Percentiles rank a stretch among this genome's conserved stretches.
Evolutionary conservation across 2,888 invertebrate species (phyloP).

Genomic region (Mayetiola destructor): DNA sequence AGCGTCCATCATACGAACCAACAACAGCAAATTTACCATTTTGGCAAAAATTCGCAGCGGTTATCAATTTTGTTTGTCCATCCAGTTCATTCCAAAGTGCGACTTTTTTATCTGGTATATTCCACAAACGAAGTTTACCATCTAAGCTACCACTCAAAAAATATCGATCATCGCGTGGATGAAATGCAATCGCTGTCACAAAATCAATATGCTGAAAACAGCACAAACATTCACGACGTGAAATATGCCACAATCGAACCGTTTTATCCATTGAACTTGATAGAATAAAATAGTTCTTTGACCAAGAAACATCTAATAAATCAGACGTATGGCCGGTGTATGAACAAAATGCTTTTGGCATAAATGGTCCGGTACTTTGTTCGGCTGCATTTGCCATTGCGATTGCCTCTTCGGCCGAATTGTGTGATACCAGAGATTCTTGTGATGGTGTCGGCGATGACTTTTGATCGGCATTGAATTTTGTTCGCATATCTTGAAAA

Average conservation of each 20-base stretch:
- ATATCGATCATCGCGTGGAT: slow-evolving; percentile 78
- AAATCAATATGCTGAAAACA: slow-evolving; percentile 99
- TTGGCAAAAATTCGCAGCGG: slow-evolving; percentile 93
- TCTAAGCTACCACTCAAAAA: slow-evolving; percentile 95
- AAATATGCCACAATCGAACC: slow-evolving; percentile 94
- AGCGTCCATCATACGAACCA: slow-evolving; percentile 95
- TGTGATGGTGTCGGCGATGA: slow-evolving; percentile 87
- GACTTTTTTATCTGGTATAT: slow-evolving; percentile 98
- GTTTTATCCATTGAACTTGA: slow-evolving; percentile 99
- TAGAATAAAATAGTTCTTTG: slow-evolving; percentile 95
- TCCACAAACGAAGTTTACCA: slow-evolving; percentile 96
- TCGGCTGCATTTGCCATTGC: slow-evolving; percentile 43
- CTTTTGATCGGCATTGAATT: slow-evolving; percentile 76
- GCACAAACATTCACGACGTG: slow-evolving; percentile 90
- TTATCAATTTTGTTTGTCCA: slow-evolving; percentile 87
- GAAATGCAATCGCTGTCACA: slow-evolving; percentile 96
- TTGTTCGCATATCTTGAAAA: slow-evolving; percentile 92
- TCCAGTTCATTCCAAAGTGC: slow-evolving; percentile 95
- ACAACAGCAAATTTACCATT: slow-evolving; percentile 97
- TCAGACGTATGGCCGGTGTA: slow-evolving; percentile 94
- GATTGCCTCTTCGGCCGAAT: slow-evolving; percentile 48
- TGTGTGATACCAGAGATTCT: slow-evolving; percentile 73
- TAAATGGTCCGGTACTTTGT: slow-evolving; percentile 57
- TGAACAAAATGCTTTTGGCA: slow-evolving; percentile 79
- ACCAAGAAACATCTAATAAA: slow-evolving; percentile 94